A percentile compares a stretch with the other conserved stretches of the same genome.
Evolutionary conservation across 23 tunicate species (phyloP).

Genomic region (Trididemnum nubilum): DNA sequence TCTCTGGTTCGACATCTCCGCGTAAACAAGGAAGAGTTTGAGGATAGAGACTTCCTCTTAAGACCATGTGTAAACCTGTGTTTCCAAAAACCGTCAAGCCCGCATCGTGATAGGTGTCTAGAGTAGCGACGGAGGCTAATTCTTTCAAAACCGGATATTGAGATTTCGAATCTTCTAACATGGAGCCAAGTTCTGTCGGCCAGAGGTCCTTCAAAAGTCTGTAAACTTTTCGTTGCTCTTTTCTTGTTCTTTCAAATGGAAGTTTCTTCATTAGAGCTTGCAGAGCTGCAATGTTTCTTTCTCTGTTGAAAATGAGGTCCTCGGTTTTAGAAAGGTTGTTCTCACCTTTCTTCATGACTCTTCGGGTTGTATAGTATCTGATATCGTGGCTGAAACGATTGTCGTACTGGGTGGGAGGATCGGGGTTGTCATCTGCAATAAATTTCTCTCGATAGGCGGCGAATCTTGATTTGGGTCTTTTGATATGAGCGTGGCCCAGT

Average conservation of each 20-base stretch:
- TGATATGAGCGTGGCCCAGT: slow-evolving; percentile 48
- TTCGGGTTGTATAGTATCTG: slow-evolving; percentile 18
- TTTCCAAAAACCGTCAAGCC: slow-evolving; percentile 84
- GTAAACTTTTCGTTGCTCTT: slow-evolving; percentile 59
- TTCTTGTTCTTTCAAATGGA: slow-evolving; percentile 71
- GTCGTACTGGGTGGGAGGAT: slow-evolving; percentile 56
- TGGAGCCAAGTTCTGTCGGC: slow-evolving; percentile 56
- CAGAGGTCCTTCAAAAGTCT: slow-evolving; percentile 56
- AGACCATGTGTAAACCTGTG: slow-evolving; percentile 71
- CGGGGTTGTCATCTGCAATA: not conserved
- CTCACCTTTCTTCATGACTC: not conserved
- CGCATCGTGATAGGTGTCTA: slow-evolving; percentile 48
- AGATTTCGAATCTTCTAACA: slow-evolving; percentile 32
- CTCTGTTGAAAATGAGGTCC: slow-evolving; percentile 40
- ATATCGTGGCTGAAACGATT: slow-evolving; percentile 45
- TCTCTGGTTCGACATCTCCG: not conserved
- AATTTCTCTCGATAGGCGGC: slow-evolving; percentile 33
- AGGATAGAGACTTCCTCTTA: slow-evolving; percentile 61
- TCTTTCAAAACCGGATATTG: slow-evolving; percentile 41
- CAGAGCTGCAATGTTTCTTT: slow-evolving; percentile 36
- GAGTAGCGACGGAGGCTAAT: slow-evolving; percentile 50
- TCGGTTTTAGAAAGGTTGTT: not conserved
- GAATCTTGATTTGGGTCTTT: slow-evolving; percentile 49
- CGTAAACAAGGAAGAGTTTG: slow-evolving; percentile 70
- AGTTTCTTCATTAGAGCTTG: slow-evolving; percentile 38